Base-by-base conservation (phyloP, 2,888 invertebrate genomes). In the Rhodophaea formosa region DNA sequence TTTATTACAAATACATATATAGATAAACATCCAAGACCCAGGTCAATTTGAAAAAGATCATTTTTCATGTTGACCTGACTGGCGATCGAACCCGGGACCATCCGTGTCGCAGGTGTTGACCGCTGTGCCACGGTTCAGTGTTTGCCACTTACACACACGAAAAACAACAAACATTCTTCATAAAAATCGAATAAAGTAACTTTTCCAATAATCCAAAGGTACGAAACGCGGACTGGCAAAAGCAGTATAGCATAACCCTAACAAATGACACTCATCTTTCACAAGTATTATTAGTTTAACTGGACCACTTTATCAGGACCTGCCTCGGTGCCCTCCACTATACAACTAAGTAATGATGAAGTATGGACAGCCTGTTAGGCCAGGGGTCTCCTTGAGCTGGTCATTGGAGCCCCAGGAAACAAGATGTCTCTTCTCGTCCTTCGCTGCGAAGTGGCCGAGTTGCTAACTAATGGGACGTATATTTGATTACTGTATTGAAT, bases 251-350 rank as follows among this genome's bases (percentile, higher is more conserved):
- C 59, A 58, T 60, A 57, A 63, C 70, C 70, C 70, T 71, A 74
- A 82, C 74, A 83, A 82, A 84, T 82, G 70, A 71, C 76, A 73
- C 72, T 77, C 78, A 80, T 82, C 76, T 77, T 77, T 84, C 78
- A 79, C 74, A 62, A 69, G 63, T 75, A 70, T 80, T 77, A 79
- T 82, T 81, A 81, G 75, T 80, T 75, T 60, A 72, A 69, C 68
- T 65, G 60, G 65, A 63, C 82, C 79, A 75, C 39, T 69, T 58
- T 62, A 59, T 42, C 29, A 7, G 60, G 72, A 71, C 8, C 51
- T 39, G 14, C 55, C 77, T 62, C 23, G 66, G 54, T 53, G 58
- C 12, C 53, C 62, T 57, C 63, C 39, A 15, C 52, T 49, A 59
- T 62, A 42, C 14, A 35, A 17, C 49, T 52, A 46, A 55, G 45